phyloP scores from a whole-genome alignment of 2,113 vertebrate species.

The Ageneiosus marmoratus region DNA sequence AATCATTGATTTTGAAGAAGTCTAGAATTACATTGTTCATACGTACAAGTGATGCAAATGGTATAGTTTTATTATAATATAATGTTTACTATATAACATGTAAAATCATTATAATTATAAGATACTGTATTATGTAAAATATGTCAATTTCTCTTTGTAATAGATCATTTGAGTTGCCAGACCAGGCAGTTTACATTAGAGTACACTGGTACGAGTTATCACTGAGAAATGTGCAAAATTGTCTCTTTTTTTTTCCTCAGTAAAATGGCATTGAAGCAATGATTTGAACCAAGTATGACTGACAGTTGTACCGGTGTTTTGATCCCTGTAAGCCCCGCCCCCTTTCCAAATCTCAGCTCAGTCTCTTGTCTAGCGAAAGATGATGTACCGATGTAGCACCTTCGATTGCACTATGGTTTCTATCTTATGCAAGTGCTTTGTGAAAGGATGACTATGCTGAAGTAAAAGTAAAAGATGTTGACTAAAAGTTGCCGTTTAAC shows the following conservation, averaged over 20 bases:
- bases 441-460: background rate
- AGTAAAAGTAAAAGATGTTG: background rate
- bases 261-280: background rate
- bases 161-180: background rate
- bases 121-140: no score
- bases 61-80: background rate
- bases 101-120: no score
- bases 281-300: background rate
- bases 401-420: background rate
- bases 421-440: background rate
- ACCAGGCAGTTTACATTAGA: background rate
- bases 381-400: background rate
- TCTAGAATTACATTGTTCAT: background rate
- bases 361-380: background rate
- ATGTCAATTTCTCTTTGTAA: background rate
- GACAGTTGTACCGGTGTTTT: background rate
- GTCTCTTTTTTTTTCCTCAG: background rate
- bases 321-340: background rate
- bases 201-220: background rate
- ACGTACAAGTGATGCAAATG: background rate
- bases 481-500: background rate
- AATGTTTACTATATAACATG: no score
- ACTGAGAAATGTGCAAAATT: background rate
- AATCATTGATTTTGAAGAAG: background rate
- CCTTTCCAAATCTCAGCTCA: background rate